Conservation (phyloP, 2,113 vertebrate genomes). For the Lynx canadensis region DNA sequence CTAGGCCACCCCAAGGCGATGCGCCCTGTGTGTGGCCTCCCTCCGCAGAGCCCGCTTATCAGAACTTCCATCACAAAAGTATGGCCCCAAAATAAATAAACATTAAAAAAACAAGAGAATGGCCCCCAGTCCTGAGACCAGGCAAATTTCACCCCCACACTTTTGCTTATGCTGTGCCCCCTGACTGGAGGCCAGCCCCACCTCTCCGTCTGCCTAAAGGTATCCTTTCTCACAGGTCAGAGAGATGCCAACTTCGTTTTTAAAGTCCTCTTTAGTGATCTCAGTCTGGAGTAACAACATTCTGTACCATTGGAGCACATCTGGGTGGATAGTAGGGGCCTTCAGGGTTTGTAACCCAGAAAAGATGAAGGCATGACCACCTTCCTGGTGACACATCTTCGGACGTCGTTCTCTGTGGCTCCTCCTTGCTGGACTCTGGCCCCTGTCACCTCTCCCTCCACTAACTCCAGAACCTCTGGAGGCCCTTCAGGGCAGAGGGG, state of each 20-base stretch:
- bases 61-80: not conserved
- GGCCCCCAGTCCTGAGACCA: not conserved
- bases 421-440: not conserved
- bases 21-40: not conserved
- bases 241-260: not conserved
- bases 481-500: not conserved
- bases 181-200: not conserved
- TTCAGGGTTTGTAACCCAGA: not conserved
- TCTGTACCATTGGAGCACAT: not conserved
- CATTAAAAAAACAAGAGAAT: not conserved
- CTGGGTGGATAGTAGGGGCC: not conserved
- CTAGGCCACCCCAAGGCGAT: not conserved
- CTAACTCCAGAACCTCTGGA: not conserved
- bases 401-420: not conserved
- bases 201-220: not conserved
- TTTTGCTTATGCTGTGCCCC: not conserved
- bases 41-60: not conserved
- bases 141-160: not conserved
- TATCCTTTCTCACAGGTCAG: not conserved
- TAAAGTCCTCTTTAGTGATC: not conserved
- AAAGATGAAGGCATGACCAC: not conserved
- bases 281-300: not conserved
- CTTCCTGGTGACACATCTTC: not conserved
- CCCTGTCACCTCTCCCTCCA: not conserved
- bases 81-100: no score